Percentiles rank a stretch among this genome's conserved stretches.
Evolutionary conservation across 2,113 vertebrate species (phyloP).

Genomic region (Brachypodius melanocephalos): DNA sequence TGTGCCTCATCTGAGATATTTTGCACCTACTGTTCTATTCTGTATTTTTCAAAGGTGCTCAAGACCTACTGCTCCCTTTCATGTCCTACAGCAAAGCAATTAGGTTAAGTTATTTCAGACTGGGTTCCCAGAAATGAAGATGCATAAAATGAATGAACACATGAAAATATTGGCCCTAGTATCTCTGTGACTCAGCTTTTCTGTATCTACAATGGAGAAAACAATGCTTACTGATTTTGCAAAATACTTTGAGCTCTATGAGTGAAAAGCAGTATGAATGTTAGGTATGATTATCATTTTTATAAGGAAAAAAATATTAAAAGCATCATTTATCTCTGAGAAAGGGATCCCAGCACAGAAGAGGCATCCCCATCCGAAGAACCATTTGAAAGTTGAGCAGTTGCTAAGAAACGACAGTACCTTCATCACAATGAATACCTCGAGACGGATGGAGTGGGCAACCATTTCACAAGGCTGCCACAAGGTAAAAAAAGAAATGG

Average conservation of each 20-base stretch:
- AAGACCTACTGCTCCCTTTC: conserved; percentile 54
- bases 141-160: conserved; percentile 54
- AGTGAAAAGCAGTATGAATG: neutral
- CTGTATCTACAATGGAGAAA: neutral
- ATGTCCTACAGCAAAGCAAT: conserved; percentile 48
- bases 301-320: neutral
- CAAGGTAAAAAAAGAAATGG: neutral
- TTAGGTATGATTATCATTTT: neutral
- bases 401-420: conserved; percentile 24
- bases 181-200: conserved; percentile 48
- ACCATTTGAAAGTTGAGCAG: conserved; percentile 15
- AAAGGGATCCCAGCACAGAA: conserved; percentile 4
- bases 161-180: conserved; percentile 47
- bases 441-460: neutral
- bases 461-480: conserved; percentile 40
- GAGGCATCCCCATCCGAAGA: neutral
- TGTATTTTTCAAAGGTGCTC: conserved; percentile 38
- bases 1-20: neutral
- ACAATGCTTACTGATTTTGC: neutral
- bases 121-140: conserved; percentile 56
- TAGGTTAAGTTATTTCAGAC: conserved; percentile 65
- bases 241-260: neutral
- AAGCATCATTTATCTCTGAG: neutral
- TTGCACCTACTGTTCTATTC: conserved; percentile 43
- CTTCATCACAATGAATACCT: neutral